Conservation (phyloP, 2,113 vertebrate species). For the Dipodomys stephensi region DNA sequence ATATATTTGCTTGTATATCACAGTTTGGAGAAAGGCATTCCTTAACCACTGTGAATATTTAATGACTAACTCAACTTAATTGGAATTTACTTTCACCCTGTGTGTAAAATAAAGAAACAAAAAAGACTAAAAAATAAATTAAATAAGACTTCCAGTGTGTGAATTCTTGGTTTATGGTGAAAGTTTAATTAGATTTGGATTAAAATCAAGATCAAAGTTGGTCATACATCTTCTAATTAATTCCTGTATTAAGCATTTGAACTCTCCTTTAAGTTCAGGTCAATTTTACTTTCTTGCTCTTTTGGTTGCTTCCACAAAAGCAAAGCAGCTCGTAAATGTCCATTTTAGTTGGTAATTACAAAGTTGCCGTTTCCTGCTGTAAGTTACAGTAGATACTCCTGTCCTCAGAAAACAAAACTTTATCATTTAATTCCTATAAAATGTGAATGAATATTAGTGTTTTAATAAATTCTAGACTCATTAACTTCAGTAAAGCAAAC, state of each 20-base stretch:
- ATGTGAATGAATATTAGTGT: slow-evolving; percentile 21
- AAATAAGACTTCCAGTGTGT: background rate
- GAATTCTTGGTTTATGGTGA: slow-evolving; percentile 47
- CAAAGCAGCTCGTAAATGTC: slow-evolving; percentile 46
- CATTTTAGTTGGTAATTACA: slow-evolving; percentile 46
- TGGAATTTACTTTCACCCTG: slow-evolving; percentile 30
- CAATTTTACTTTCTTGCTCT: slow-evolving; percentile 57
- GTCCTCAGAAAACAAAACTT: background rate
- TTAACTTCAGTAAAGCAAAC: background rate
- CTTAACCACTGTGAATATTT: background rate
- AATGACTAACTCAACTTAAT: slow-evolving; percentile 39
- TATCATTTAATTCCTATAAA: slow-evolving; percentile 13
- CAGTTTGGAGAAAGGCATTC: background rate
- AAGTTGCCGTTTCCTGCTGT: background rate
- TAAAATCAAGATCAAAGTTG: slow-evolving; percentile 71
- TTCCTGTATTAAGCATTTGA: slow-evolving; percentile 67
- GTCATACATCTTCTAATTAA: slow-evolving; percentile 74
- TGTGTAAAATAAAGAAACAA: slow-evolving; percentile 29
- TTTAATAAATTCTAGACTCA: background rate
- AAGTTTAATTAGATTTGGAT: slow-evolving; percentile 75
- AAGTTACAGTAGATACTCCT: background rate
- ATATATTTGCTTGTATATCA: background rate
- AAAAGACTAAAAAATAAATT: slow-evolving; percentile 10
- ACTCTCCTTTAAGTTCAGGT: slow-evolving; percentile 62
- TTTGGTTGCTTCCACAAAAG: slow-evolving; percentile 57